A percentile compares a stretch with the other conserved stretches of the same genome.
Conservation (phyloP, 2,797 vertebrate genomes). For the Chromobotia macracanthus region DNA sequence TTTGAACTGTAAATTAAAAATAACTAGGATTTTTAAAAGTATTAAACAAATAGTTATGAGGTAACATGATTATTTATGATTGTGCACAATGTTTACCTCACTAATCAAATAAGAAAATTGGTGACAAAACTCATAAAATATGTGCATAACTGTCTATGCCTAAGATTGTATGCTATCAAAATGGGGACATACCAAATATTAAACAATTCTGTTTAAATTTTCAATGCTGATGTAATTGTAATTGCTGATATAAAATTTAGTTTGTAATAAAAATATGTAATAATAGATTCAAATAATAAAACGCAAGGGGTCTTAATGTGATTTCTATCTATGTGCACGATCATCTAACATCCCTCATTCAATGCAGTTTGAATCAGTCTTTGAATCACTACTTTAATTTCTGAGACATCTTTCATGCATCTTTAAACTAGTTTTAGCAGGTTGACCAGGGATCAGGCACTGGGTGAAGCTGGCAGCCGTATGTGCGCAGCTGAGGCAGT, state of each 20-base stretch:
- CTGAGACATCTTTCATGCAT: slow-evolving; percentile 2
- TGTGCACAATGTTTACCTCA: not conserved
- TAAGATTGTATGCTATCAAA: too few relatives aligned
- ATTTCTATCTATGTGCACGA: too few relatives aligned
- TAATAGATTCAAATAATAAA: too few relatives aligned
- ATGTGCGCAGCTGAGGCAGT: slow-evolving; percentile 5
- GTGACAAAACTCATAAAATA: not conserved
- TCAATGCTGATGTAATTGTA: too few relatives aligned
- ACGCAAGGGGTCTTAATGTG: too few relatives aligned
- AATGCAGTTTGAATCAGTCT: not conserved
- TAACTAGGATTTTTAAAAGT: not conserved
- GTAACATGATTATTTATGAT: not conserved
- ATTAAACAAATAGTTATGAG: not conserved
- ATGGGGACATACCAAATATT: too few relatives aligned
- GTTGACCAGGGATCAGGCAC: not conserved
- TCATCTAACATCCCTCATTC: not conserved
- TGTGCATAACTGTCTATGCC: too few relatives aligned
- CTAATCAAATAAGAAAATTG: not conserved
- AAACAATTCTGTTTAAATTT: too few relatives aligned
- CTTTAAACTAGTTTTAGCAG: slow-evolving; percentile 1
- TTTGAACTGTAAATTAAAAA: not conserved
- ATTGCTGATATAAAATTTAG: too few relatives aligned
- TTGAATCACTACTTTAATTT: not conserved
- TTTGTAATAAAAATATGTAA: too few relatives aligned
- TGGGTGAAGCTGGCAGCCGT: slow-evolving; percentile 8